Evolutionary conservation across 2,797 vertebrate genomes (phyloP).

Genomic region (Sebastes taczanowskii): DNA sequence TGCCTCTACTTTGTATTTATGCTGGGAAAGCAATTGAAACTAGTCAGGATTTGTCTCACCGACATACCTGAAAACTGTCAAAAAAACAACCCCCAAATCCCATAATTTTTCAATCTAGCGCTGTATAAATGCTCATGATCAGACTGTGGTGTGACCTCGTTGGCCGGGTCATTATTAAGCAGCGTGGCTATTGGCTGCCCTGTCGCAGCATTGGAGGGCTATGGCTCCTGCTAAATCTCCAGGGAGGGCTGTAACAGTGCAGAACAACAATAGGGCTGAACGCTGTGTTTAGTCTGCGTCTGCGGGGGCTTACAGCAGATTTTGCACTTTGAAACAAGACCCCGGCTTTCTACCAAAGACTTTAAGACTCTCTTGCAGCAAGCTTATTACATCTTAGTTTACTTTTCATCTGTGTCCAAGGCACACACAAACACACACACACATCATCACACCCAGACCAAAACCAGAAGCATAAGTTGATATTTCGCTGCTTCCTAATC

Average conservation of each 20-base stretch:
- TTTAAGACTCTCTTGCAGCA: conserved; percentile 74
- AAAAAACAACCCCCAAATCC: conserved; percentile 37
- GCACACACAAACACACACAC: conserved; percentile 54
- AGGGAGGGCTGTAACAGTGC: conserved; percentile 67
- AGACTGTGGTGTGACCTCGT: conserved; percentile 57
- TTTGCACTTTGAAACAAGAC: conserved; percentile 79
- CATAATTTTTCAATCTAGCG: conserved; percentile 45
- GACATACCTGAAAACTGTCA: conserved; percentile 48
- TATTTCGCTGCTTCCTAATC: conserved; percentile 40
- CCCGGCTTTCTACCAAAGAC: conserved; percentile 66
- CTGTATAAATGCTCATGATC: conserved; percentile 26
- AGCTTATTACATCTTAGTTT: conserved; percentile 74
- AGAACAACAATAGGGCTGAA: conserved; percentile 78
- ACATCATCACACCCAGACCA: conserved; percentile 47
- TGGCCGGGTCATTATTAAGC: conserved; percentile 49
- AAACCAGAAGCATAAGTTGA: conserved; percentile 41
- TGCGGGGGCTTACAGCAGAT: conserved; percentile 82
- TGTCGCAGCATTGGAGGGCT: conserved; percentile 40
- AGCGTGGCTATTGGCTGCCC: conserved; percentile 58
- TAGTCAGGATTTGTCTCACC: conserved; percentile 34
- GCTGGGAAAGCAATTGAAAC: conserved; percentile 36
- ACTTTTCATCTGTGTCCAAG: conserved; percentile 80
- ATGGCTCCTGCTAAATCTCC: conserved; percentile 68
- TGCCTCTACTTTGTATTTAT: conserved; percentile 26
- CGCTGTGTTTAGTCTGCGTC: conserved; percentile 87